These are phyloP conservation scores for Podargus strigoides DNA, from an alignment of 2,797 vertebrate genomes.

Conservation along the genomic window DNA sequence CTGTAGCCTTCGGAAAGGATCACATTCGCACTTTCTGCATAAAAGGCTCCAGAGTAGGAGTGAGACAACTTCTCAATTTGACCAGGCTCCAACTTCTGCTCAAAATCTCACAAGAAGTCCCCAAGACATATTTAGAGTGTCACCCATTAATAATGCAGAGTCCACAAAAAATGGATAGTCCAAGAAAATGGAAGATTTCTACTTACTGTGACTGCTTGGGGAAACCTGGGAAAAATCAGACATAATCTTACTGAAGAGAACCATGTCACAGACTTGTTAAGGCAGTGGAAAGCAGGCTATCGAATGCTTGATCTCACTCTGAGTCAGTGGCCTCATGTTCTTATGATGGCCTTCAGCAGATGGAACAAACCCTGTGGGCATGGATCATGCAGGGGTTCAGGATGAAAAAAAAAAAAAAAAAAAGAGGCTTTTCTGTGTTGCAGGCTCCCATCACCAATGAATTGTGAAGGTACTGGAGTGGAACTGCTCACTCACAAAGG, in stretches of 20 bases:
- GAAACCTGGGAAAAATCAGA: neutral
- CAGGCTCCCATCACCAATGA: neutral
- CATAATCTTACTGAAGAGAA: neutral
- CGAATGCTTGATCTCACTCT: neutral
- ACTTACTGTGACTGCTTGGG: neutral
- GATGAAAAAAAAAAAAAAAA: neutral
- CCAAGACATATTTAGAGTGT: neutral
- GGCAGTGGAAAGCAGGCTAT: conserved; percentile 3
- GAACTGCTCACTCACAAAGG: neutral
- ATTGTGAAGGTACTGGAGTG: neutral
- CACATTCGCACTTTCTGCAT: neutral
- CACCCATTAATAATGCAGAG: neutral
- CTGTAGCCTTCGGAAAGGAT: neutral
- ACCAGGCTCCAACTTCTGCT: neutral
- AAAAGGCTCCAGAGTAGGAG: neutral
- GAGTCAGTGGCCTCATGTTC: neutral
- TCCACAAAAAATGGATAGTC: neutral
- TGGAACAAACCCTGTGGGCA: neutral
- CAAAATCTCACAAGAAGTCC: neutral
- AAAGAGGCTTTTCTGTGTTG: neutral
- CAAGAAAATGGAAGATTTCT: neutral
- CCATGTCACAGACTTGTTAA: neutral
- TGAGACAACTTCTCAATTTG: neutral
- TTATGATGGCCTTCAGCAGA: neutral
- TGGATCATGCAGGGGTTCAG: neutral